Conservation (phyloP, 2,113 vertebrate species). For the Aleadryas rufinucha region DNA sequence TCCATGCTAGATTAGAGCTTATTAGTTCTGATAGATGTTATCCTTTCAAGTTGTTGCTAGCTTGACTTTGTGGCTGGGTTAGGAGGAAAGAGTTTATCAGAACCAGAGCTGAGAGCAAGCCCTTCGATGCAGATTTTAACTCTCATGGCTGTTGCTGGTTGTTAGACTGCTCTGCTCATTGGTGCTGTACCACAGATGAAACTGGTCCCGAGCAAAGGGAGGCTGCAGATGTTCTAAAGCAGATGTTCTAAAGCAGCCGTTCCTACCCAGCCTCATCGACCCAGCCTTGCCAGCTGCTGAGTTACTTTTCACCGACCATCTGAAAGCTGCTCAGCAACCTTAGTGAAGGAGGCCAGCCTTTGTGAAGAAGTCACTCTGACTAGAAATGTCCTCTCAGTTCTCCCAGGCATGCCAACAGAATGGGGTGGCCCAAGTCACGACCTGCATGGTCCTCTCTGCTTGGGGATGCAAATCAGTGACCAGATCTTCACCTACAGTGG, state of each 20-base stretch:
- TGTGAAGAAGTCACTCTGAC: not conserved
- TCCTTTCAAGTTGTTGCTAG: slow-evolving; percentile 20
- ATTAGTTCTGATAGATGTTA: slow-evolving; percentile 41
- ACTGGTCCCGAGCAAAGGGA: not conserved
- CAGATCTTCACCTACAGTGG: not conserved
- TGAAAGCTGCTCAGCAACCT: not conserved
- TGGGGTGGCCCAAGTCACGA: not conserved
- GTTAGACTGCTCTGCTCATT: not conserved
- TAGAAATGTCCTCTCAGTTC: not conserved
- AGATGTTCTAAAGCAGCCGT: rapidly evolving
- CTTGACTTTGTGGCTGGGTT: not conserved
- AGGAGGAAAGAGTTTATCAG: not conserved
- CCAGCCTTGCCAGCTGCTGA: not conserved
- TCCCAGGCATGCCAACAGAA: not conserved
- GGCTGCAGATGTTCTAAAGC: not conserved
- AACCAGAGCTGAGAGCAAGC: not conserved
- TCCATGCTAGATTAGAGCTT: not conserved
- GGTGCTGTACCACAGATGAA: not conserved
- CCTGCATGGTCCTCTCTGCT: not conserved
- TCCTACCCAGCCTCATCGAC: not conserved
- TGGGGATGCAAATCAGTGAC: not conserved
- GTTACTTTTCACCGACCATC: not conserved
- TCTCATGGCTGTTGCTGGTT: not conserved
- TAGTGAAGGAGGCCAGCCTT: not conserved
- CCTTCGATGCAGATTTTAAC: not conserved